Conservation (phyloP, 92 coral and sea anemone species). For the Palythoa grandis region DNA sequence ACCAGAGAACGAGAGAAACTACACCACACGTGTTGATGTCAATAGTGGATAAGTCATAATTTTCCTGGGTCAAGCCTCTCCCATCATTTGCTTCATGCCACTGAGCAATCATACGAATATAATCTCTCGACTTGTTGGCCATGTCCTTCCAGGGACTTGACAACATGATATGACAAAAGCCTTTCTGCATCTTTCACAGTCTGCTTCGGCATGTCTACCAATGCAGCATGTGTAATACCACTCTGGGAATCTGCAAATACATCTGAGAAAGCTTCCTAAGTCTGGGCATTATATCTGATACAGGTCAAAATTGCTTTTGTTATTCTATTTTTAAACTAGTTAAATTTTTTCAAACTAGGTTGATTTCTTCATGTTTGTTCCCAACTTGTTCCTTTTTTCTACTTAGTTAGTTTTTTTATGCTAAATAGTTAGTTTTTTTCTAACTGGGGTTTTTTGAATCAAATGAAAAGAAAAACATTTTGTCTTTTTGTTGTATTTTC, state of each 20-base stretch:
- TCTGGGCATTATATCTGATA: constrained; percentile 11
- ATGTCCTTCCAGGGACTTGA: constrained; percentile 44
- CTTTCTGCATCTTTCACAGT: constrained; percentile 27
- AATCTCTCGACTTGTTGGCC: constrained; percentile 59
- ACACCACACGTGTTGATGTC: constrained; percentile 47
- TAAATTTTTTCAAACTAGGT: no score
- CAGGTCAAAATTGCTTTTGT: no score
- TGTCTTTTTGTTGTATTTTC: no score
- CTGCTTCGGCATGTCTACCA: constrained; percentile 28
- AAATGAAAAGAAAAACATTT: no score
- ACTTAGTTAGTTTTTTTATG: no score
- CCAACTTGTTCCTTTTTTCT: no score
- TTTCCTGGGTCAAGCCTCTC: constrained; percentile 38
- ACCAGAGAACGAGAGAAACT: no score
- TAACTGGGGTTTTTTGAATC: no score
- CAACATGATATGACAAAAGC: constrained; percentile 31
- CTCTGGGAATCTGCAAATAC: constrained; percentile 26
- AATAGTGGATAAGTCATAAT: constrained; percentile 31
- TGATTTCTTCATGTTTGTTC: no score
- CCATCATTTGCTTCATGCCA: constrained; percentile 55
- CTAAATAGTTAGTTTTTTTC: no score
- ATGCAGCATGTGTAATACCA: constrained; percentile 34
- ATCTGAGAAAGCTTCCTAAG: constrained; percentile 29
- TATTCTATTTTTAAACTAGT: no score
- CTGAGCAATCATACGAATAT: constrained; percentile 36